Evolutionary conservation across 2,797 vertebrate species (phyloP).

Genomic region (Rhynchonycteris naso): DNA sequence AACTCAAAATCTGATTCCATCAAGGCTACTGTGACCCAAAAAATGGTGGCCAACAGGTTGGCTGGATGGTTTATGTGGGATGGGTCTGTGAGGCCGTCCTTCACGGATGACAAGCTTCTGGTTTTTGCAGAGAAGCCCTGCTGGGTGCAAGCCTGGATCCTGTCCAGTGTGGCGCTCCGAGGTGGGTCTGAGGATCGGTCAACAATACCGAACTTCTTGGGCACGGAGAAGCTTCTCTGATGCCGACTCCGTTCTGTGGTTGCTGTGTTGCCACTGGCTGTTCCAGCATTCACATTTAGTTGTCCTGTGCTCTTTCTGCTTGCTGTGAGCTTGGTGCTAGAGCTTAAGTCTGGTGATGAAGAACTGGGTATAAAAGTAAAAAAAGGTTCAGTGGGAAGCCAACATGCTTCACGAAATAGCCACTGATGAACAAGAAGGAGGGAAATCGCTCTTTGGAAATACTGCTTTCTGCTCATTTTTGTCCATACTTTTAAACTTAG

Average conservation of each 20-base stretch:
- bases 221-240: constrained; percentile 98
- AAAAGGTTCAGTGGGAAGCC: not conserved
- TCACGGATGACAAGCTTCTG: constrained; percentile 93
- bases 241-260: constrained; percentile 95
- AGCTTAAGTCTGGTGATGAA: constrained; percentile 95
- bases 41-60: constrained; percentile 96
- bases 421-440: not conserved
- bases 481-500: not conserved
- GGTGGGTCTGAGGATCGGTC: constrained; percentile 94
- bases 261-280: constrained; percentile 86
- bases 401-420: not conserved
- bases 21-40: constrained; percentile 98
- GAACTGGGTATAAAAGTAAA: constrained; percentile 87
- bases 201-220: constrained; percentile 97
- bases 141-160: constrained; percentile 97
- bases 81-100: constrained; percentile 92
- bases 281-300: constrained; percentile 92
- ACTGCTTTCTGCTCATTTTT: not conserved
- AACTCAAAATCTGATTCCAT: constrained; percentile 99
- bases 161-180: constrained; percentile 97
- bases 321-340: constrained; percentile 93
- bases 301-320: constrained; percentile 98
- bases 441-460: not conserved
- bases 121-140: constrained; percentile 92
- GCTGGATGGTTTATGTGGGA: constrained; percentile 96